phyloP scores from a whole-genome alignment of 2,113 vertebrate species.

The Pangasianodon gigas region DNA sequence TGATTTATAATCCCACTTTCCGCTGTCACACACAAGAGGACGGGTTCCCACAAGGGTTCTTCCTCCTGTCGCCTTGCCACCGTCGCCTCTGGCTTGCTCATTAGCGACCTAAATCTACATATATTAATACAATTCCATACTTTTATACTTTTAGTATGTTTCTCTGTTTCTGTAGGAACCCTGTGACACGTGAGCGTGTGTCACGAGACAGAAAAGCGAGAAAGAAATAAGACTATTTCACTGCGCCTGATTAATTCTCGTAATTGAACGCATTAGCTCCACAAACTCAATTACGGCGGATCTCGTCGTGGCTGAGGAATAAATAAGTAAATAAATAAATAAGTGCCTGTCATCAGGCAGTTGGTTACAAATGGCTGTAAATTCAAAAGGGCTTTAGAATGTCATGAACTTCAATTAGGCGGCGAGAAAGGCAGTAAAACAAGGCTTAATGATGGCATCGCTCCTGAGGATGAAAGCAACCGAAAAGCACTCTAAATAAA shows the following conservation, averaged over 20 bases:
- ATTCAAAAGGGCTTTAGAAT: constrained; percentile 60
- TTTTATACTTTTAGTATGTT: not conserved
- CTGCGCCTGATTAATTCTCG: constrained; percentile 70
- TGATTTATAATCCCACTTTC: not conserved
- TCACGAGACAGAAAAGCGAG: constrained; percentile 61
- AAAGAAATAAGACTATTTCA: constrained; percentile 66
- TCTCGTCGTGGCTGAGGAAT: constrained; percentile 22
- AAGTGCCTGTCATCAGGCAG: constrained; percentile 56
- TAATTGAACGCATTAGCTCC: constrained; percentile 70
- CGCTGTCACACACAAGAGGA: not conserved
- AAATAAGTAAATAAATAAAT: constrained; percentile 48
- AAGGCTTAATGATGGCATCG: constrained; percentile 56
- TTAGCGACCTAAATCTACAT: not conserved
- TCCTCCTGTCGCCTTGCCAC: not conserved
- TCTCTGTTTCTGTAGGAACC: not conserved
- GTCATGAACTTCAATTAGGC: constrained; percentile 57
- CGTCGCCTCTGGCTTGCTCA: not conserved
- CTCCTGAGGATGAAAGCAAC: constrained; percentile 43
- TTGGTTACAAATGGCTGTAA: constrained; percentile 57
- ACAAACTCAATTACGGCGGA: constrained; percentile 64
- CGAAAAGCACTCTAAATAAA: not conserved
- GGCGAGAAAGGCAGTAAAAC: constrained; percentile 40
- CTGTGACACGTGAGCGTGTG: not conserved
- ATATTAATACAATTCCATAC: not conserved
- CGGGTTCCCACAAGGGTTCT: not conserved